These are phyloP conservation scores for Strix aluco DNA, from an alignment of 2,113 vertebrate species.

Conservation along the genomic window DNA sequence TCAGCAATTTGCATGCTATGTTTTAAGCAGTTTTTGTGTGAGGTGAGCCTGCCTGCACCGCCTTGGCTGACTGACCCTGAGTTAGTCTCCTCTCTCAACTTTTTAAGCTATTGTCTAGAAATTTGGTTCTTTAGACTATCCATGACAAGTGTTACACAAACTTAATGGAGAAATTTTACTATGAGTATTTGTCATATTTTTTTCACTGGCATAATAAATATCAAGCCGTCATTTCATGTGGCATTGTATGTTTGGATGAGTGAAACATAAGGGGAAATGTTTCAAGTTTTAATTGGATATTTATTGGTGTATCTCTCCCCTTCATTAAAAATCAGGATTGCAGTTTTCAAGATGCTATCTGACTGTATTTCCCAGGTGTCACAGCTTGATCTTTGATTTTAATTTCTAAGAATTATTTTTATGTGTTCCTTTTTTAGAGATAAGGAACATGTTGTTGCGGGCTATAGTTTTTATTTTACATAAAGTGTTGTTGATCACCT, in stretches of 20 bases:
- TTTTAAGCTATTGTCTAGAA: neutral
- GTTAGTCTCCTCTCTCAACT: neutral
- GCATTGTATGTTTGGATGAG: rapidly evolving
- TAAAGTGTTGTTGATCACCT: neutral
- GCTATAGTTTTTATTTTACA: neutral
- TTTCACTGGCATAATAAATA: neutral
- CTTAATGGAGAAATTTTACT: neutral
- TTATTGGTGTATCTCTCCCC: neutral
- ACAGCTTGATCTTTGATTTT: neutral
- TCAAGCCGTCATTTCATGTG: neutral
- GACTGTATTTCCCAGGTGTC: neutral
- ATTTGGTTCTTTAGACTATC: neutral
- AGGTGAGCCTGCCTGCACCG: neutral
- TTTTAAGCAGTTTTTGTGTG: neutral
- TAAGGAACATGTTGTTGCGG: rapidly evolving
- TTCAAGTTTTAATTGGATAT: neutral
- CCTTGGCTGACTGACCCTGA: neutral
- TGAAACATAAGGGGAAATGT: neutral
- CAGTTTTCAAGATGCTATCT: neutral
- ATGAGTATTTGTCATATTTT: neutral
- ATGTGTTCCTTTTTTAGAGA: neutral
- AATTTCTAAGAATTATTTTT: neutral
- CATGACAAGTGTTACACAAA: neutral
- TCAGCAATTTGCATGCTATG: neutral
- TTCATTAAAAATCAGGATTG: neutral